phyloP scores from a whole-genome alignment of 1,140 invertebrate species.

The Sycobia sp. region DNA sequence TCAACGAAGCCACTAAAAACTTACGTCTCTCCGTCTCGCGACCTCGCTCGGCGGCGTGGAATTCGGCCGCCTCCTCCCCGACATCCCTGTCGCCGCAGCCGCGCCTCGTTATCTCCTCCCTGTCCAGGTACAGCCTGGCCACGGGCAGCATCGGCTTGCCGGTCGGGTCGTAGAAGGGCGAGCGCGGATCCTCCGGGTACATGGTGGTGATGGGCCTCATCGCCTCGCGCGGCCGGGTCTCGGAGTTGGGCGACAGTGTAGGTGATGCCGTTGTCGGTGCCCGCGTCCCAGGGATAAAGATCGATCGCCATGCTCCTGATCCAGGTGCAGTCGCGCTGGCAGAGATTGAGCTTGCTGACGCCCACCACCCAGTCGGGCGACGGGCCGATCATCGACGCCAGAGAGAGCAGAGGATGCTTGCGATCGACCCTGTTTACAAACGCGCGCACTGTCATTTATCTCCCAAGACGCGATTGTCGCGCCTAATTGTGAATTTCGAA shows the following conservation, averaged over 20 bases:
- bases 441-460: too few relatives aligned
- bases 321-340: slow-evolving; percentile 89
- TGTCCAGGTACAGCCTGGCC: slow-evolving; percentile 74
- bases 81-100: slow-evolving; percentile 73
- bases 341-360: slow-evolving; percentile 84
- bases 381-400: slow-evolving; percentile 93
- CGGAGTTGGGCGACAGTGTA: slow-evolving; percentile 89
- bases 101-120: slow-evolving; percentile 74
- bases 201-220: slow-evolving; percentile 81
- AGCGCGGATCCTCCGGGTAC: slow-evolving; percentile 79
- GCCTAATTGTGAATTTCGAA: too few relatives aligned
- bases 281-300: slow-evolving; percentile 93
- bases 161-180: slow-evolving; percentile 87
- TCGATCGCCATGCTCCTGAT: slow-evolving; percentile 77
- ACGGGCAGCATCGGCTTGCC: slow-evolving; percentile 80
- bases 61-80: slow-evolving; percentile 65
- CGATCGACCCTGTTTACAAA: slow-evolving; percentile 84
- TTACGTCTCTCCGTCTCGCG: slow-evolving; percentile 76
- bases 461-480: too few relatives aligned
- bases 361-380: slow-evolving; percentile 97
- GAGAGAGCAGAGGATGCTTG: slow-evolving; percentile 86
- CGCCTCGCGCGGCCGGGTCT: slow-evolving; percentile 84
- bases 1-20: too few relatives aligned
- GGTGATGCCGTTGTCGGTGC: slow-evolving; percentile 89
- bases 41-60: slow-evolving; percentile 71